phyloP scores from a whole-genome alignment of 2,888 invertebrate genomes.

The Megaustenia siamemsis region DNA sequence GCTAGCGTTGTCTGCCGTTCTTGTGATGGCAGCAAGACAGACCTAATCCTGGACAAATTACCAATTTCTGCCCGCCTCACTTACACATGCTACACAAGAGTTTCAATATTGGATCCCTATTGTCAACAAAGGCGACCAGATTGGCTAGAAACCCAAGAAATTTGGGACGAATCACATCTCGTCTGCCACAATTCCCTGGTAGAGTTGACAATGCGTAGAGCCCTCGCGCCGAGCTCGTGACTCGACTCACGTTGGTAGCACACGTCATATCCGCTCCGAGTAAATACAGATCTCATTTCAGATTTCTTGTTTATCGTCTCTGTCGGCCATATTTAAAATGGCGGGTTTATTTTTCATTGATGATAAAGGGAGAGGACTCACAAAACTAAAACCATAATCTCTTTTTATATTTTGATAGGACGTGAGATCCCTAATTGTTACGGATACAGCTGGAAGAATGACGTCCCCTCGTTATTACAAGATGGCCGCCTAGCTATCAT shows the following conservation, averaged over 20 bases:
- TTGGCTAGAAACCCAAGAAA: constrained; percentile 32
- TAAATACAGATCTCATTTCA: constrained; percentile 35
- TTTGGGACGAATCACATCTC: constrained; percentile 38
- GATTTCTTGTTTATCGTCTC: constrained; percentile 40
- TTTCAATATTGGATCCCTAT: constrained; percentile 37
- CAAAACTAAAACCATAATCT: no score
- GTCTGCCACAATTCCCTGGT: constrained; percentile 14
- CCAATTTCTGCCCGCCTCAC: constrained; percentile 40
- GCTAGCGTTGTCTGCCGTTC: neutral
- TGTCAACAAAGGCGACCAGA: constrained; percentile 25
- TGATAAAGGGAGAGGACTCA: no score
- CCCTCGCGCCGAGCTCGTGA: constrained; percentile 41
- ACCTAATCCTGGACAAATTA: constrained; percentile 41
- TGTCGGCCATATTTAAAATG: neutral
- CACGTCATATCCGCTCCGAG: constrained; percentile 40
- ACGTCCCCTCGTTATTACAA: no score
- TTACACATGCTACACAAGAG: constrained; percentile 26
- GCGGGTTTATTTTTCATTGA: neutral
- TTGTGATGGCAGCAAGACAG: neutral
- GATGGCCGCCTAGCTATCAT: no score
- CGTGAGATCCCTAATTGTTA: no score
- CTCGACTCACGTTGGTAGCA: constrained; percentile 33
- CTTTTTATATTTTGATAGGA: no score
- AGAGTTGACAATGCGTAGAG: constrained; percentile 39
- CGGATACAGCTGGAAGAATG: no score